Conservation (phyloP, 2,113 vertebrate species). For the Grammomys surdaster region DNA sequence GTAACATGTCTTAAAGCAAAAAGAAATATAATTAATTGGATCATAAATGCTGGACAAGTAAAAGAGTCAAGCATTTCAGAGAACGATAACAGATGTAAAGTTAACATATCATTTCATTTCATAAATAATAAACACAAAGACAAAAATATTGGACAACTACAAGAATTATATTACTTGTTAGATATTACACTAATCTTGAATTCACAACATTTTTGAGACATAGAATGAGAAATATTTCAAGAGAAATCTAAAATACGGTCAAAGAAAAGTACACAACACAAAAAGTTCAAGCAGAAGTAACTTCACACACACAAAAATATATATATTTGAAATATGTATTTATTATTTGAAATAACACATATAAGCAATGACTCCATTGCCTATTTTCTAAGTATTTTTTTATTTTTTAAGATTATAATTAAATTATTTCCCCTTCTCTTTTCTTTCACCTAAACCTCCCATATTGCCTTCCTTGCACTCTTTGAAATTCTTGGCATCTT, state of each 20-base stretch:
- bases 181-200: neutral
- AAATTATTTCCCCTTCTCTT: neutral
- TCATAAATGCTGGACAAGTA: neutral
- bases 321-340: neutral
- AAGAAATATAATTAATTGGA: constrained; percentile 5
- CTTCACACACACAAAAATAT: neutral
- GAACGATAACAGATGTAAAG: neutral
- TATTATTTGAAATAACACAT: neutral
- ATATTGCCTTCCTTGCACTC: neutral
- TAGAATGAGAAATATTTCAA: neutral
- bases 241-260: neutral
- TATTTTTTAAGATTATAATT: neutral
- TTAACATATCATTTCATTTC: neutral
- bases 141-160: neutral
- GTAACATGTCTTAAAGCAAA: constrained; percentile 48
- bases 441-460: neutral
- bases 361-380: neutral
- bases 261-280: neutral
- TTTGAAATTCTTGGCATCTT: neutral
- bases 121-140: constrained; percentile 16
- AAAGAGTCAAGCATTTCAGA: neutral
- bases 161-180: neutral
- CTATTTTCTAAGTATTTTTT: neutral
- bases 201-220: constrained; percentile 23
- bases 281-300: neutral